Conservation (phyloP, 2,888 invertebrate species). For the Napeogenes inachia region DNA sequence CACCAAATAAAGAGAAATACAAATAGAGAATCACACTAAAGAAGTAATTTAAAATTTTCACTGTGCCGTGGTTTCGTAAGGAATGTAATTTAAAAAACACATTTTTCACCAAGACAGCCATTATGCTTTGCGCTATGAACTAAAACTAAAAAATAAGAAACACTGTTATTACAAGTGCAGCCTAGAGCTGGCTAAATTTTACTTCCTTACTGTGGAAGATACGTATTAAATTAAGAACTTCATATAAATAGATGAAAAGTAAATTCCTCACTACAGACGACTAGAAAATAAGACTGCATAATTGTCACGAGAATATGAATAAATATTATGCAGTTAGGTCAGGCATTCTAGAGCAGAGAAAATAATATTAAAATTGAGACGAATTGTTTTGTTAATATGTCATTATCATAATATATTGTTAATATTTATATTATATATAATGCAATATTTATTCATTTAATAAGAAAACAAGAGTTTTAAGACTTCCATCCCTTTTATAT, state of each 20-base stretch:
- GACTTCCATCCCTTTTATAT: too few species aligned
- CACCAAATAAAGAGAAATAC: background rate
- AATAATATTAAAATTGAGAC: background rate
- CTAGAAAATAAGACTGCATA: slow-evolving; percentile 44
- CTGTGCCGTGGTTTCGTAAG: slow-evolving; percentile 1
- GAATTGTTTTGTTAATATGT: background rate
- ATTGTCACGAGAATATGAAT: slow-evolving; percentile 46
- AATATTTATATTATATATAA: too few species aligned
- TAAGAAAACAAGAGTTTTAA: too few species aligned
- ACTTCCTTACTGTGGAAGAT: slow-evolving; percentile 25
- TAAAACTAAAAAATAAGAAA: slow-evolving; percentile 16
- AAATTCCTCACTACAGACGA: slow-evolving; percentile 32
- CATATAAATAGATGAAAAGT: slow-evolving; percentile 26
- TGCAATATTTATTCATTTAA: too few species aligned
- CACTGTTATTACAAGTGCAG: slow-evolving; percentile 15
- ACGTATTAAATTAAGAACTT: slow-evolving; percentile 31
- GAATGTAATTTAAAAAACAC: slow-evolving; percentile 19
- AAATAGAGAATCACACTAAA: background rate
- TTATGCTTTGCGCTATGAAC: slow-evolving; percentile 15
- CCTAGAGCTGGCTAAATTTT: slow-evolving; percentile 19
- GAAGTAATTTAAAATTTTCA: slow-evolving; percentile 1
- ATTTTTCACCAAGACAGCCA: slow-evolving; percentile 16
- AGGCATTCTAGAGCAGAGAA: slow-evolving; percentile 9
- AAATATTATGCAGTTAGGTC: slow-evolving; percentile 40
- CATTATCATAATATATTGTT: too few species aligned